Conservation (phyloP, 2,888 invertebrate genomes). For the Salpingus planirostris region DNA sequence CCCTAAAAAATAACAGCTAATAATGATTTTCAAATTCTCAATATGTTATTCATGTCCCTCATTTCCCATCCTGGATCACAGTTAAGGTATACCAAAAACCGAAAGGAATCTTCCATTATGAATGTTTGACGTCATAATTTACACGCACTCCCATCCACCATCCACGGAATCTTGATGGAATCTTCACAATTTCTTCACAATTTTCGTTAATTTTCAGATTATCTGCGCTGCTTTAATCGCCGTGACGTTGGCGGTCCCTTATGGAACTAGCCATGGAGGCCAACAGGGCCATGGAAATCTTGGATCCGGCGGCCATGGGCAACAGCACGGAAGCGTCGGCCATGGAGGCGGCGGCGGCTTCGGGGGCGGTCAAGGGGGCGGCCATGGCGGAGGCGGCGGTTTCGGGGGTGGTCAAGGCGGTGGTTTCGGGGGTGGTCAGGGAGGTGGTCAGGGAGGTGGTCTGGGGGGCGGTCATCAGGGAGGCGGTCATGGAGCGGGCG, state of each 20-base stretch:
- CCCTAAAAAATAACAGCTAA: no score
- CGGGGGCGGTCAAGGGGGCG: not conserved
- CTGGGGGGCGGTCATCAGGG: not conserved
- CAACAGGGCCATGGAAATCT: not conserved
- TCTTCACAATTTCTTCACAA: not conserved
- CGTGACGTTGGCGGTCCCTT: not conserved
- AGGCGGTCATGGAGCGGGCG: no score
- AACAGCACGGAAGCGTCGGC: not conserved
- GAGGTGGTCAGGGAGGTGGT: not conserved
- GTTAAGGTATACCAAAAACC: no score
- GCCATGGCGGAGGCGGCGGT: not conserved
- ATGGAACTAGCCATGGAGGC: not conserved
- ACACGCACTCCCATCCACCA: no score
- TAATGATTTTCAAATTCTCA: no score
- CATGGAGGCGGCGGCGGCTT: not conserved
- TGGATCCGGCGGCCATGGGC: not conserved
- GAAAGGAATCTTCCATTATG: constrained; percentile 1
- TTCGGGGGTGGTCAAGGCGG: not conserved
- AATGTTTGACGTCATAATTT: no score
- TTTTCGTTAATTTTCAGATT: not conserved
- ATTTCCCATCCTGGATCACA: no score
- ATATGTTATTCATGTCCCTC: no score
- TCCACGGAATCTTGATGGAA: no score
- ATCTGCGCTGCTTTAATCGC: constrained; percentile 1
- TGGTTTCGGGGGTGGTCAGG: not conserved